Evolutionary conservation across 2,113 vertebrate species (phyloP).

Genomic region (Paralichthys olivaceus): DNA sequence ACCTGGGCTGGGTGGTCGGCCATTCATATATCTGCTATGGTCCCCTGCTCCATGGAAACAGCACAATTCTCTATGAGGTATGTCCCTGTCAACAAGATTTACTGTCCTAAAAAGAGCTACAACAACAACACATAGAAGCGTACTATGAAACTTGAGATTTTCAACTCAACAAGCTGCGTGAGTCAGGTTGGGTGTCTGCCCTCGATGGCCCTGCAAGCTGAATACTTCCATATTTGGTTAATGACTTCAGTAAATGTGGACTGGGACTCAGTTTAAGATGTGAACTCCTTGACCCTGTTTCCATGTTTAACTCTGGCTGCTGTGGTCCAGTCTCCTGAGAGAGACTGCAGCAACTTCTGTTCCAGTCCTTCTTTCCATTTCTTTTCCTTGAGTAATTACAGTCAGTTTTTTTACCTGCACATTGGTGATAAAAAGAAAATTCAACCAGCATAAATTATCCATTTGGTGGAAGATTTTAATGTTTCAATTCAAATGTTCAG

Average conservation of each 20-base stretch:
- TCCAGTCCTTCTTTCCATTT: not conserved
- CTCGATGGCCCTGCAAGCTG: not conserved
- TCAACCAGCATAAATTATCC: too few species aligned
- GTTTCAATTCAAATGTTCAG: too few species aligned
- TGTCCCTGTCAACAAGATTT: not conserved
- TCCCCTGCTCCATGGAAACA: slow-evolving; percentile 94
- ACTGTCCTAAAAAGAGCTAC: not conserved
- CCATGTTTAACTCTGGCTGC: slow-evolving; percentile 9
- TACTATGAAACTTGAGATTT: not conserved
- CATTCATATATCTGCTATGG: slow-evolving; percentile 98
- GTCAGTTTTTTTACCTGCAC: not conserved
- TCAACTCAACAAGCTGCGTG: too few species aligned
- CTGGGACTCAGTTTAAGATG: not conserved
- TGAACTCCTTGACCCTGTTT: not conserved
- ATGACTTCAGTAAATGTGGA: not conserved
- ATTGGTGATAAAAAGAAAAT: not conserved
- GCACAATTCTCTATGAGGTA: slow-evolving; percentile 96
- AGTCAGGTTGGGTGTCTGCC: too few species aligned
- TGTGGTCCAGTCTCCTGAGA: slow-evolving; percentile 2
- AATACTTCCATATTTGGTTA: not conserved
- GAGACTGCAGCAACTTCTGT: not conserved
- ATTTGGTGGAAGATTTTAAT: too few species aligned
- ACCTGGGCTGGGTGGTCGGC: slow-evolving; percentile 98
- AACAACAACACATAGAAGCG: not conserved
- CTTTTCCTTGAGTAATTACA: not conserved